Evolutionary conservation across 2,797 vertebrate genomes (phyloP).

Genomic region (Muscicapa striata): DNA sequence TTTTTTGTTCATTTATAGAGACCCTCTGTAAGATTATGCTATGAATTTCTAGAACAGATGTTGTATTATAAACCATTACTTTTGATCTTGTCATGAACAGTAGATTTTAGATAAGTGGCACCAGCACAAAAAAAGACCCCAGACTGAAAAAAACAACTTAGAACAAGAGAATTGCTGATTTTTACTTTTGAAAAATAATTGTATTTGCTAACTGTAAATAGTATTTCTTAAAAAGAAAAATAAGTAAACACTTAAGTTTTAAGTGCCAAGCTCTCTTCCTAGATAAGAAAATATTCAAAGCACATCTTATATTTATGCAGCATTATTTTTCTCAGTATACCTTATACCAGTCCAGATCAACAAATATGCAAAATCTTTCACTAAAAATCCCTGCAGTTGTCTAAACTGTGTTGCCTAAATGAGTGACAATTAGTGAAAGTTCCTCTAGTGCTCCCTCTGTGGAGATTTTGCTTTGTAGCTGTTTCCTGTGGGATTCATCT

Average conservation of each 20-base stretch:
- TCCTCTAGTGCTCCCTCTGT: neutral
- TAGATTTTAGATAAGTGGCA: neutral
- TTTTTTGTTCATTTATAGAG: conserved; percentile 21
- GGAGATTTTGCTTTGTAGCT: conserved; percentile 36
- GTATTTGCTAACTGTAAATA: neutral
- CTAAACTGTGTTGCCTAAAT: neutral
- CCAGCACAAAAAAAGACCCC: neutral
- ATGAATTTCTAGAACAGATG: conserved; percentile 17
- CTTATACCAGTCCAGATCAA: neutral
- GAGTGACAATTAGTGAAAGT: conserved; percentile 3
- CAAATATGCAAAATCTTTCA: conserved; percentile 1
- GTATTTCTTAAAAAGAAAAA: neutral
- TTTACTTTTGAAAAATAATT: neutral
- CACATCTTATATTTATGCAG: neutral
- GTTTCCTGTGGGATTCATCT: conserved; percentile 50
- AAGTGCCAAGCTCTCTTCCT: neutral
- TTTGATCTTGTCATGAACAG: conserved; percentile 4
- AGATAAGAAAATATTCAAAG: neutral
- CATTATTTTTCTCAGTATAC: neutral
- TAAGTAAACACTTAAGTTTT: neutral
- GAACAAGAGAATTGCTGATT: neutral
- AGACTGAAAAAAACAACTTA: neutral
- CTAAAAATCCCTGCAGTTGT: neutral
- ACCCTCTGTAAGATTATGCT: neutral
- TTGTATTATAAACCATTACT: neutral